Conservation (phyloP, 1,140 invertebrate genomes). For the Drosophila pallidifrons region DNA sequence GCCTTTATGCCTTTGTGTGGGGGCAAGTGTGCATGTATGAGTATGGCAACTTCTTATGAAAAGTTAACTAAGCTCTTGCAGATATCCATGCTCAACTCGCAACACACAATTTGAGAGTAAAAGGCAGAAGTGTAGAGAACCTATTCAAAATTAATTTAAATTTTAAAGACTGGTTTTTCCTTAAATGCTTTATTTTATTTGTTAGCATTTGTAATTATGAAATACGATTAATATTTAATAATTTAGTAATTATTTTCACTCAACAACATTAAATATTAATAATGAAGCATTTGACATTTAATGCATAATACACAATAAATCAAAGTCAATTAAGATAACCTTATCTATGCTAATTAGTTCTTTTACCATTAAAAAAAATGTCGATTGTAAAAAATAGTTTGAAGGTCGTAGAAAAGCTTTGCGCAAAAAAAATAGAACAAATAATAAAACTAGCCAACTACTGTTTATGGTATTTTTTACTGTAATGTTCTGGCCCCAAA, state of each 20-base stretch:
- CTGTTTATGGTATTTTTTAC: conserved; percentile 42
- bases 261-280: no score
- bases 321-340: not conserved
- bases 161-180: no score
- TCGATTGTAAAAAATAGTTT: not conserved
- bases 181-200: no score
- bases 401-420: conserved; percentile 23
- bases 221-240: no score
- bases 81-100: not conserved
- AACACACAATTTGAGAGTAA: not conserved
- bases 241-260: no score
- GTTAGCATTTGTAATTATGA: no score
- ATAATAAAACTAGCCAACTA: conserved; percentile 18
- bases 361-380: conserved; percentile 7
- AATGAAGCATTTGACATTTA: no score
- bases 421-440: conserved; percentile 1
- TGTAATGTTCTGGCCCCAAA: conserved; percentile 43
- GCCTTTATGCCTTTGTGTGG: not conserved
- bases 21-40: not conserved
- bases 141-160: no score
- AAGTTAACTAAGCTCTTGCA: conserved; percentile 12
- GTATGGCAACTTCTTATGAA: conserved; percentile 14
- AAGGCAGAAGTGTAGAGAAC: no score
- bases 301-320: no score
- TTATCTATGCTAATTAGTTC: conserved; percentile 27